Conservation (phyloP, 1,140 invertebrate genomes). For the Nymphalis io region DNA sequence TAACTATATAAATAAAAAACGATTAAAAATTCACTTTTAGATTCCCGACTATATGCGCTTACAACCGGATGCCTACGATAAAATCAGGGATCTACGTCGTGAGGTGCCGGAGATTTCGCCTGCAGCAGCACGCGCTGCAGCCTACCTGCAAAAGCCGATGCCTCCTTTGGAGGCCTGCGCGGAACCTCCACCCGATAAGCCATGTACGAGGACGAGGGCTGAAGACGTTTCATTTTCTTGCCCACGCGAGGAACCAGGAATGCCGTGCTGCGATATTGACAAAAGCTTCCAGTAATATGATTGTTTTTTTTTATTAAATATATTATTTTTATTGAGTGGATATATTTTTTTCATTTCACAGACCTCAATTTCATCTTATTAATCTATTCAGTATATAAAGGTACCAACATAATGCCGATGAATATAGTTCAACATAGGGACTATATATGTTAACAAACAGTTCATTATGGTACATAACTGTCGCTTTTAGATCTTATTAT, state of each 20-base stretch:
- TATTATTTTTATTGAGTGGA: not conserved
- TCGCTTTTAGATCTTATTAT: too few relatives aligned
- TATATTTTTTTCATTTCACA: not conserved
- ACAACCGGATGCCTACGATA: slow-evolving; percentile 57
- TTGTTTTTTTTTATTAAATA: not conserved
- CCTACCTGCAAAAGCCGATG: slow-evolving; percentile 41
- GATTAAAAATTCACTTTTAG: slow-evolving; percentile 36
- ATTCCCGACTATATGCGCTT: slow-evolving; percentile 67
- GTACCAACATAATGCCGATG: too few relatives aligned
- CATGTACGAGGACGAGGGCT: slow-evolving; percentile 51
- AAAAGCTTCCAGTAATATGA: slow-evolving; percentile 24
- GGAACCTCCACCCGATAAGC: slow-evolving; percentile 39
- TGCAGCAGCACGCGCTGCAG: slow-evolving; percentile 51
- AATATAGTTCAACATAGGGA: too few relatives aligned
- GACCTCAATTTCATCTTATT: too few relatives aligned
- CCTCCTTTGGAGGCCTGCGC: slow-evolving; percentile 48
- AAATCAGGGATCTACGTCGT: slow-evolving; percentile 56
- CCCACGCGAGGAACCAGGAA: slow-evolving; percentile 48
- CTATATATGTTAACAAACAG: too few relatives aligned
- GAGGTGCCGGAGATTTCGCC: slow-evolving; percentile 65
- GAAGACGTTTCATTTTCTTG: slow-evolving; percentile 72
- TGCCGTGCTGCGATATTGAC: slow-evolving; percentile 58
- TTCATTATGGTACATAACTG: too few relatives aligned
- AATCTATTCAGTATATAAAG: too few relatives aligned
- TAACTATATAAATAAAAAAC: too few relatives aligned